Percentiles rank a stretch among this genome's conserved stretches.
Conservation (phyloP, 2,797 vertebrate genomes). For the Neosilurus mollespiculum region DNA sequence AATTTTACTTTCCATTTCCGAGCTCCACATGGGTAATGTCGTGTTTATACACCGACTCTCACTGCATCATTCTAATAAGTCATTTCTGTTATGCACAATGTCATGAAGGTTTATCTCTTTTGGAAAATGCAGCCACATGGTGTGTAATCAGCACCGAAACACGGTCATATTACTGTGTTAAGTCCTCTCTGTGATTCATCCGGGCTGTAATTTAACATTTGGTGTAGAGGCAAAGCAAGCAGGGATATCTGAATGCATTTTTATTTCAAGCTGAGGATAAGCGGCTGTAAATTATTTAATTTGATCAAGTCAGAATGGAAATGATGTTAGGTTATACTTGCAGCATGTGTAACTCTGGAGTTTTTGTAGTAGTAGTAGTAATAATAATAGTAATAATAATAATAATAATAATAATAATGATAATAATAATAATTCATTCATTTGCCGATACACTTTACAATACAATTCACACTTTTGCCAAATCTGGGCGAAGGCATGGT, state of each 20-base stretch:
- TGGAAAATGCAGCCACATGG: slow-evolving; percentile 17
- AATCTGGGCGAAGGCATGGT: too few species aligned
- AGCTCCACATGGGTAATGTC: not conserved
- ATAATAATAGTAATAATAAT: too few species aligned
- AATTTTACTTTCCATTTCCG: not conserved
- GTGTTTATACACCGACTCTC: not conserved
- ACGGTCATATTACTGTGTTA: slow-evolving; percentile 11
- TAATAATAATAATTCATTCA: too few species aligned
- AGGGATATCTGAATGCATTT: not conserved
- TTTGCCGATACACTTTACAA: too few species aligned
- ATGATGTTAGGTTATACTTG: slow-evolving; percentile 11
- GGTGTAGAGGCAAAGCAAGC: not conserved
- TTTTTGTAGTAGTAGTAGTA: too few species aligned
- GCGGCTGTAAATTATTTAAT: slow-evolving; percentile 7
- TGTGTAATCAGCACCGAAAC: slow-evolving; percentile 19
- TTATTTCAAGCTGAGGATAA: slow-evolving; percentile 1
- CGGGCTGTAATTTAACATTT: not conserved
- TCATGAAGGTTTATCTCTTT: not conserved
- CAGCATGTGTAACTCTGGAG: not conserved
- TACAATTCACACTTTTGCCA: too few species aligned
- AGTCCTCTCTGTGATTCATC: not conserved
- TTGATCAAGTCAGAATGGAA: not conserved
- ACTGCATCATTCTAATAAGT: slow-evolving; percentile 13
- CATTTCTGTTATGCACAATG: not conserved
- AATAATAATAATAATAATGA: too few species aligned